Evolutionary conservation across 37 sponge, comb jelly and placozoan species (phyloP), one percentile per base, ranked within the genome.

Genomic region (Mnemiopsis leidyi): DNA sequence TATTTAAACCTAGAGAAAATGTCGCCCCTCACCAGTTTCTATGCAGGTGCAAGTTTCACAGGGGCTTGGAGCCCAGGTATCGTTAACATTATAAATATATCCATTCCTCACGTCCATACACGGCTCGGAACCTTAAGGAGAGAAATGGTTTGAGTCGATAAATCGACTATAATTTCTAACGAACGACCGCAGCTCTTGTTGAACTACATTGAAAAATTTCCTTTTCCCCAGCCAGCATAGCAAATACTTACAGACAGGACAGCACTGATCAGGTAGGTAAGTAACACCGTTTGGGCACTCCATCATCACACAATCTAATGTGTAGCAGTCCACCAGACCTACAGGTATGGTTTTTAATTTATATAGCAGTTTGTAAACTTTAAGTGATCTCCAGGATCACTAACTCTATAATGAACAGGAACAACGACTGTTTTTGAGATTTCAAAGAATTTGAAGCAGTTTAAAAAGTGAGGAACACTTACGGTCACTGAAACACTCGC

Each of bases 21-120:
- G n/a, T n/a, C n/a, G n/a, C n/a, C n/a, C n/a, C 61, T 48, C 61
- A 28, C 30, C 75, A 3, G 3, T 28, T 29, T n/a, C 75, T 5
- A 28, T 18, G 30, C 75, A 71, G 75, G 75, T 71, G 30, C 75
- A 71, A 18, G 3, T 28, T 25, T 71, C 30, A 18, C 75, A 71
- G 20, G 75, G 21, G n/a, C 20, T 28, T 3, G 75, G 75, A 23
- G 30, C 20, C 75, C 75, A 71, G 75, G 25, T 71, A 25, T 71
- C 75, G 5, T 28, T 28, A 28, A 71, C 30, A 28, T 5, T 29
- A 25, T 71, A 71, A 2, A 71, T 18, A 28, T 71, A 71, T 23
- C 75, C 75, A 18, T 71, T 71, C 75, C 75, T 71, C 30, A n/a
- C 30, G 30, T 71, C 75, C 75, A 71, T 71, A 28, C 75, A 71